Evolutionary conservation across 2,888 invertebrate genomes (phyloP).

Genomic region (Drosophila tanythrix): DNA sequence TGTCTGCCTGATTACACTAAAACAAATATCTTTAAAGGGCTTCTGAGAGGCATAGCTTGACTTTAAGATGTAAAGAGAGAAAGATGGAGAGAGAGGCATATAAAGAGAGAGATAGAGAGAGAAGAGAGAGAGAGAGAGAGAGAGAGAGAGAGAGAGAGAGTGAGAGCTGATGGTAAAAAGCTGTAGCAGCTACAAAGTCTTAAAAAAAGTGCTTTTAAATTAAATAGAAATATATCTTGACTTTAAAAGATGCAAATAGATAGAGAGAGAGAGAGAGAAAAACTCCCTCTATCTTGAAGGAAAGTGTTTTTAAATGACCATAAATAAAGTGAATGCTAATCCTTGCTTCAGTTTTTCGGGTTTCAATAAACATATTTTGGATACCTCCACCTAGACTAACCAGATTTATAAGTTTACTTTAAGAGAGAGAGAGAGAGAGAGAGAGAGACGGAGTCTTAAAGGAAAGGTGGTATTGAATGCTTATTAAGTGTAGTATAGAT

Average conservation of each 20-base stretch:
- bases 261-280: neutral
- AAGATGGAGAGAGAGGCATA: too few relatives aligned
- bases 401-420: neutral
- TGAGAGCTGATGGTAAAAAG: neutral
- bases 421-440: neutral
- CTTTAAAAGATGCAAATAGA: neutral
- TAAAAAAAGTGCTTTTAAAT: neutral
- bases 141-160: neutral
- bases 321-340: too few relatives aligned
- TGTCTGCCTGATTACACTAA: slow-evolving; percentile 32
- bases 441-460: neutral
- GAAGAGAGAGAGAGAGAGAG: neutral
- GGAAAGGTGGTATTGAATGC: neutral
- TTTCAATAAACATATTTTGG: too few relatives aligned
- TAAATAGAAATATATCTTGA: too few relatives aligned
- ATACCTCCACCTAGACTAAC: neutral
- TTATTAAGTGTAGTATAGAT: neutral
- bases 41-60: slow-evolving; percentile 1
- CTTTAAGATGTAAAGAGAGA: neutral
- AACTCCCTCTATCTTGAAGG: too few relatives aligned
- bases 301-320: too few relatives aligned
- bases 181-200: neutral
- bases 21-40: slow-evolving; percentile 14
- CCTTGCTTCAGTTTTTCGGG: too few relatives aligned
- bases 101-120: neutral